phyloP scores from a whole-genome alignment of 1,140 invertebrate species.

The Drosophila mojavensis region DNA sequence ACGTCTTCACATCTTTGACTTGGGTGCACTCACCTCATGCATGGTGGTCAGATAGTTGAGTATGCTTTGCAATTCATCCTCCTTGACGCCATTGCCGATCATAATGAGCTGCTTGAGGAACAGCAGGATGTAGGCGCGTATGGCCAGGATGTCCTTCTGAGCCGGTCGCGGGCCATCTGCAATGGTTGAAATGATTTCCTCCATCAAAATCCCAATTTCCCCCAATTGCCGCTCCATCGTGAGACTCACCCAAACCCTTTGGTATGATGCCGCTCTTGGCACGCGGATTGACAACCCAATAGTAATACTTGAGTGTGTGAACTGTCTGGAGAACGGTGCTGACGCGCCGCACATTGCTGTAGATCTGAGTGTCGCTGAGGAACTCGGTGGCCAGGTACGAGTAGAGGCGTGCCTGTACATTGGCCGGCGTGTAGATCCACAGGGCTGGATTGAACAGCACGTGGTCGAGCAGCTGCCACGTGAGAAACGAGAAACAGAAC shows the following conservation, averaged over 20 bases:
- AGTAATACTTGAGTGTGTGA: slow-evolving; percentile 99
- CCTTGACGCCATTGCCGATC: slow-evolving; percentile 98
- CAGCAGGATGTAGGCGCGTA: slow-evolving; percentile 96
- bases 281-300: slow-evolving; percentile 98
- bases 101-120: slow-evolving; percentile 98
- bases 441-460: slow-evolving; percentile 99
- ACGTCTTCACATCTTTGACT: background rate
- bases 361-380: slow-evolving; percentile 98
- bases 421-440: slow-evolving; percentile 98
- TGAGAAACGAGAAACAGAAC: slow-evolving; percentile 91
- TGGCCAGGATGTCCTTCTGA: slow-evolving; percentile 96
- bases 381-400: slow-evolving; percentile 99
- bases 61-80: slow-evolving; percentile 99
- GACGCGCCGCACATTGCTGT: slow-evolving; percentile 97
- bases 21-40: slow-evolving; percentile 89
- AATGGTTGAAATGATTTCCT: background rate
- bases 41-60: slow-evolving; percentile 99
- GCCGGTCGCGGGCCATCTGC: slow-evolving; percentile 96
- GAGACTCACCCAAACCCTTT: slow-evolving; percentile 93
- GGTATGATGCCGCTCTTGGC: slow-evolving; percentile 97
- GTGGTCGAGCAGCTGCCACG: slow-evolving; percentile 98
- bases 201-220: no score
- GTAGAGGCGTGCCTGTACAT: slow-evolving; percentile 98
- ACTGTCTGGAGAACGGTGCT: slow-evolving; percentile 99
- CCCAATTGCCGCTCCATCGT: no score